Base-by-base conservation (phyloP, 1,140 invertebrate genomes). In the Anastrepha ludens region DNA sequence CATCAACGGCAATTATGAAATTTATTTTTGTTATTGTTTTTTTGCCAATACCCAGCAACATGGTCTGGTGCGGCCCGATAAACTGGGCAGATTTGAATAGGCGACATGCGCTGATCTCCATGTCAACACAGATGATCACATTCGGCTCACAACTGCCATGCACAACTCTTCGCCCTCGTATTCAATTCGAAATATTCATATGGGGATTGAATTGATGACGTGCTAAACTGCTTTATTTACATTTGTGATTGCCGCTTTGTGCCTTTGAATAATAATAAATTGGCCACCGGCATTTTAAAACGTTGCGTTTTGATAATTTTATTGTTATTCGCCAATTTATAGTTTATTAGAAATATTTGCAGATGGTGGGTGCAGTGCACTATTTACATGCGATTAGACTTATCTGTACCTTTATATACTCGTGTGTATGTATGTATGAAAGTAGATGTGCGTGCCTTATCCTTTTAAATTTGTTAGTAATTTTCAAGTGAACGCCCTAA, bases 51-150 rank as follows among this genome's bases (percentile, higher is more conserved):
- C 2, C 41, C 67, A 74, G 41, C 44, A 74, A n/a, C 41, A 44
- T n/a, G 60, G 4, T 62, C 15, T 15, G 60, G 15, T 62, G 60
- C 60, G 9, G 15, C n/a, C 8, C 60, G 4, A 4, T 13, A 62
- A 9, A 62, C 9, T 62, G 15, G 74, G 7, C n/a, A 55, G 47
- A 81, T 81, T 81, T 81, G 74, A 81, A 81, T 55, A 55, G 74
- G 8, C 11, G 41, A 62, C 85, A 62, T 44, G 87, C 74, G 90
- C 90, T 92, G 91, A 92, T 92, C 91, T 92, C 91, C 90, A 90
- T 92, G 91, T 92, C 91, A 92, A 92, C 91, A 92, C 91, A 92
- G 91, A 92, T 92, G 91, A 92, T 92, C 91, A 92, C 91, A 92
- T 92, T 92, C 92, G 91, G 89, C 44, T 47, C 55, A 74, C 65